Evolutionary conservation across 2,797 vertebrate genomes (phyloP), one percentile per base, ranked within the genome.

Genomic region (Sternotherus odoratus): DNA sequence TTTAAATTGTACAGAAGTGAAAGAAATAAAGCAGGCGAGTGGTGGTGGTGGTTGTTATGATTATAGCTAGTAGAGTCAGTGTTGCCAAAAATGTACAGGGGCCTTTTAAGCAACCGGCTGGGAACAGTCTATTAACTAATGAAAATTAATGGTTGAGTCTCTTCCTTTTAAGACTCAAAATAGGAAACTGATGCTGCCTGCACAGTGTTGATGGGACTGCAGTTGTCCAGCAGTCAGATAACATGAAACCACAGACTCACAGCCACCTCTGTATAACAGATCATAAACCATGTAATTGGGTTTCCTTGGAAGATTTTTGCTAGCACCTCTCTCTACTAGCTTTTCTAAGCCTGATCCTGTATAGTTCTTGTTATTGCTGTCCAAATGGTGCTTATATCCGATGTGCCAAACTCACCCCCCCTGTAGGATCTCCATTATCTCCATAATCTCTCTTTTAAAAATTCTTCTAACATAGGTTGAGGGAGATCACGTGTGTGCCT

Each of bases 1-100:
- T 95, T 91, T 36, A n/a, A 93, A 77, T 53, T 26, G 11, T 79
- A 79, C 69, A 51, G 28, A 81, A 39, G 30, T 43, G 86, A 75
- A 79, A n/a, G 86, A 89, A 78, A 87, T 79, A 8, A 88, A 87
- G 75, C 43, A 77, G 79, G 74, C 30, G 53, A 75, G n/a, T 15
- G 49, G n/a, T 63, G 49, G 21, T 80, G 48, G 77, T 53, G 24
- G 30, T 80, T 80, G 79, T 74, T 77, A 50, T 63, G 63, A 11
- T 54, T 63, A 23, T 69, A 30, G 19, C 66, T 79, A 28, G 39
- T 66, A 2, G 3, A 12, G 12, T 2, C 30, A 17, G 30, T 81
- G 36, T 30, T 74, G 43, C 11, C 69, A 82, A 56, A 79, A 46
- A 48, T 4, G 12, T 43, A 39, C 36, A 3, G n/a, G 2, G 4